phyloP scores from a whole-genome alignment of 2,113 vertebrate genomes.

The Coptodon rendalli region DNA sequence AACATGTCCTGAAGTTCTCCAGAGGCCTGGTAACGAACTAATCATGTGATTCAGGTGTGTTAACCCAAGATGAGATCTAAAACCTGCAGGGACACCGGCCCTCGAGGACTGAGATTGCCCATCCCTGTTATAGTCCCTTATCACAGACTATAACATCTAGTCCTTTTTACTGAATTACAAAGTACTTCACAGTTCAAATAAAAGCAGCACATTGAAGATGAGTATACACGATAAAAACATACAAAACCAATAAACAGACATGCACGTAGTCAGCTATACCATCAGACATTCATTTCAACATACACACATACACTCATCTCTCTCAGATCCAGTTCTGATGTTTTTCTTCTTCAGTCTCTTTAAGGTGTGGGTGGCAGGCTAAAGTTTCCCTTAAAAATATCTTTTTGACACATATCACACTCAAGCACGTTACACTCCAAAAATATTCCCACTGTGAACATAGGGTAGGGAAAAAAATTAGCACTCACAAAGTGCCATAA shows the following conservation, averaged over 20 bases:
- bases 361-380: neutral
- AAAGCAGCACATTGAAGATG: neutral
- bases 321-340: neutral
- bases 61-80: too few species aligned
- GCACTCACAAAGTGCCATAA: neutral
- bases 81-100: too few species aligned
- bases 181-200: neutral
- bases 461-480: accelerated
- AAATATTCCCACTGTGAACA: neutral
- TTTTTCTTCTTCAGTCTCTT: neutral
- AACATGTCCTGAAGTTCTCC: too few species aligned
- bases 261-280: neutral
- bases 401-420: accelerated
- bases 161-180: neutral
- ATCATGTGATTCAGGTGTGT: too few species aligned
- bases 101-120: too few species aligned
- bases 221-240: neutral
- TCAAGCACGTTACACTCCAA: neutral
- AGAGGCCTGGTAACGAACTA: too few species aligned
- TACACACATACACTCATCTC: neutral
- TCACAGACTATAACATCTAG: neutral
- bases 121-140: neutral
- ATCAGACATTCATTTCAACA: accelerated
- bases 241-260: neutral
- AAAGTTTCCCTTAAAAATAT: neutral